phyloP scores from a whole-genome alignment of 2,888 invertebrate genomes.

The Orthonychiurus folsomi region DNA sequence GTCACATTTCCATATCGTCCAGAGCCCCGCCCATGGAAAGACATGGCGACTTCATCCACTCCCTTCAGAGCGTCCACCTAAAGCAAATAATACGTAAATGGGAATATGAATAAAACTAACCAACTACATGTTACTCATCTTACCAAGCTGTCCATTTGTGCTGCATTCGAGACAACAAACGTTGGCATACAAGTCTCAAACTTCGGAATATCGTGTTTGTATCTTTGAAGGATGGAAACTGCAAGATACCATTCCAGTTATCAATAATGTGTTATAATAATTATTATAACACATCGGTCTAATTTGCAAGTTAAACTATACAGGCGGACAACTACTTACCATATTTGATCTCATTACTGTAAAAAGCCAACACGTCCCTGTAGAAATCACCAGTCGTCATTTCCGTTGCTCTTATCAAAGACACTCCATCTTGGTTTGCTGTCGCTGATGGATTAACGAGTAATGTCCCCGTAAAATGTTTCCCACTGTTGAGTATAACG shows the following conservation, averaged over 20 bases:
- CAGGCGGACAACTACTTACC: no score
- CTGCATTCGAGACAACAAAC: not conserved
- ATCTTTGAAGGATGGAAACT: not conserved
- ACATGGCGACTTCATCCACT: not conserved
- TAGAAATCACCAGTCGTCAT: not conserved
- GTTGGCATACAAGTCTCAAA: not conserved
- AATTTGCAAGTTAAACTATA: no score
- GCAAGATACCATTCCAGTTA: no score
- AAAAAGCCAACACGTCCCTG: not conserved
- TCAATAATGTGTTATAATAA: no score
- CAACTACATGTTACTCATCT: not conserved
- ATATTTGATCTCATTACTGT: not conserved
- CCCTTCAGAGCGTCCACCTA: not conserved
- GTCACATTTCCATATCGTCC: not conserved
- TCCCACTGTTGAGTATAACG: not conserved
- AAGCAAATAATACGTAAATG: constrained; percentile 1
- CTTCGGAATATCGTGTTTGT: not conserved
- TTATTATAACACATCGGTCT: no score
- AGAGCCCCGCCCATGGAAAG: not conserved
- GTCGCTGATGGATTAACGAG: not conserved
- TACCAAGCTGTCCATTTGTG: constrained; percentile 5
- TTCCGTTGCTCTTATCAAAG: not conserved
- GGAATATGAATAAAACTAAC: not conserved
- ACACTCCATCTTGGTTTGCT: not conserved
- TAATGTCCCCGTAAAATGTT: not conserved